Evolutionary conservation across 2,113 vertebrate species (phyloP), one percentile per base, ranked within the genome.

Genomic region (Peucedramus taeniatus): DNA sequence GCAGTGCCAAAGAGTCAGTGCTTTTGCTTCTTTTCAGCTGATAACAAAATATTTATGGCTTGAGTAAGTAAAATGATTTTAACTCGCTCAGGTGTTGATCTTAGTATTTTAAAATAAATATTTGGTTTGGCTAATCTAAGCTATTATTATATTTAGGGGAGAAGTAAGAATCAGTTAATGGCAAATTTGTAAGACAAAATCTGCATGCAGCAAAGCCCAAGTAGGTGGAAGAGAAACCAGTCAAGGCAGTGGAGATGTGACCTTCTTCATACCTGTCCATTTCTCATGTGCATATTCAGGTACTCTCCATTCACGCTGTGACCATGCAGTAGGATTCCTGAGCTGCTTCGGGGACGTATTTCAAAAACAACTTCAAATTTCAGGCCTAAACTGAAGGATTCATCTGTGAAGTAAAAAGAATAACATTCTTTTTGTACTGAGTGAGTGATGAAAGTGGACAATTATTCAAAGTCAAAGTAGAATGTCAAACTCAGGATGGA

Each of bases 351-450:
- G 63, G 99, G 99, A 54, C 99, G 99, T 93, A 99, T 97, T 97
- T 99, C 99, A 97, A 99, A 98, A 89, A 97, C 97, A 92, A 99
- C 97, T 97, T 99, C 98, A 97, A 99, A 99, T 87, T 97, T 98
- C 74, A 98, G 80, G 14, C 99, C 99, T 68, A 99, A 97, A 72
- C 98, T 97, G 92, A 99, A 99, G 15, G 98, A 98, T 78, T 99
- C 98, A 89, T 99, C 99, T 99, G 97, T 68, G 57, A 85, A 70
- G 47, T 74, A 92, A 79, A 90, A 90, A 87, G 15, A 85, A 26
- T 18, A 64, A 69, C 11, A 54, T 53, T 87, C 1, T 45, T 84
- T 87, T 87, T 70, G 30, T 75, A 72, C 23, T 14, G n/a, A 91
- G 15, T 80, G 95, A 82, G n/a, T 61, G 65, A 39, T 74, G 24